Percentiles rank a stretch among this genome's conserved stretches.
phyloP scores from a whole-genome alignment of 2,888 invertebrate genomes.

The Yponomeuta malinellus region DNA sequence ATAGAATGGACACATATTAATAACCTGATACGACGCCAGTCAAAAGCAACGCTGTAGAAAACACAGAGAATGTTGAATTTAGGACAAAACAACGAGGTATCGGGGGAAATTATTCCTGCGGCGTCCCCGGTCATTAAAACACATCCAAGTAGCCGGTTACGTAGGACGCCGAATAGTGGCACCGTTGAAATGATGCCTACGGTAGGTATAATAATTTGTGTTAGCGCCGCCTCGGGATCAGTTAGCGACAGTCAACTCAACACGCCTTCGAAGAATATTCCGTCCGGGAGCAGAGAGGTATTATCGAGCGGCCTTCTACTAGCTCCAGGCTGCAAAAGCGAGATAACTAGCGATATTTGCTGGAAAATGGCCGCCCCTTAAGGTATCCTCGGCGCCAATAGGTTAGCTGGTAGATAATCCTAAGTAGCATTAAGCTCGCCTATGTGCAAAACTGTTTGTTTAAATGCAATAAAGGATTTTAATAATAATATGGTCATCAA shows the following conservation, averaged over 20 bases:
- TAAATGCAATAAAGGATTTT: no score
- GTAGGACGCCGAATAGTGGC: slow-evolving; percentile 1
- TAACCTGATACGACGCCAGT: no score
- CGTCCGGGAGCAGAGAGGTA: not conserved
- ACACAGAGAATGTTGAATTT: not conserved
- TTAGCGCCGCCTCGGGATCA: not conserved
- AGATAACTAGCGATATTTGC: no score
- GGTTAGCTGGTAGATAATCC: no score
- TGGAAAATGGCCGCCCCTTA: no score
- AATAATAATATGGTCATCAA: no score
- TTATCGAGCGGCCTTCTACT: not conserved
- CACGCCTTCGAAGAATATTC: slow-evolving; percentile 3
- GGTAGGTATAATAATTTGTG: slow-evolving; percentile 6
- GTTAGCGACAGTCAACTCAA: slow-evolving; percentile 1
- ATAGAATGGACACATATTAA: no score
- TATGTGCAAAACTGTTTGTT: no score
- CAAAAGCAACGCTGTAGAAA: not conserved
- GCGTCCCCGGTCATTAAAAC: slow-evolving; percentile 2
- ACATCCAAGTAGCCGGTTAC: not conserved
- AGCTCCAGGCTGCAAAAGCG: not conserved
- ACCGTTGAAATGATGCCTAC: not conserved
- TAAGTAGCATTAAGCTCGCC: no score
- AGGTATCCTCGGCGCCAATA: no score
- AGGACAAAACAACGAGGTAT: slow-evolving; percentile 1
- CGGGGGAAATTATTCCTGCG: slow-evolving; percentile 1